Evolutionary conservation across 1,140 invertebrate genomes (phyloP).

Genomic region (Yoshiicerus persimilis): DNA sequence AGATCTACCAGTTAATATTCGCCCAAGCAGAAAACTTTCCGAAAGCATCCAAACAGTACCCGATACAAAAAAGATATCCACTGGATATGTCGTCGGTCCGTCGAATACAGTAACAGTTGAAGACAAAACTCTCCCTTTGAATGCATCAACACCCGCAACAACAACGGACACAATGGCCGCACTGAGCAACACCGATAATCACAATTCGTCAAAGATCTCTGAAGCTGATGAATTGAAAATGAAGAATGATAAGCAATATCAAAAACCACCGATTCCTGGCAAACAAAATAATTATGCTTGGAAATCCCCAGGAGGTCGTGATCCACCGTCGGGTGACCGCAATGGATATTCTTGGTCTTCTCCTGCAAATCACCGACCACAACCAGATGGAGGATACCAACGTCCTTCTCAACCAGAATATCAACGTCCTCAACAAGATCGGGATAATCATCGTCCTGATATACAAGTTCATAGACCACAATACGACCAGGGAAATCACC

Average conservation of each 20-base stretch:
- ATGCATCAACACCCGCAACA: background rate
- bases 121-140: background rate
- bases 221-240: background rate
- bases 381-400: background rate
- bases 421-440: background rate
- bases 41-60: background rate
- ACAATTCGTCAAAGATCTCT: background rate
- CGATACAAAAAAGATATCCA: background rate
- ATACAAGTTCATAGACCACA: background rate
- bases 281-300: background rate
- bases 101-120: background rate
- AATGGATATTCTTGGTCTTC: too few species aligned
- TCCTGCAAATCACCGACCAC: background rate
- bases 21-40: background rate
- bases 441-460: background rate
- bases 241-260: background rate
- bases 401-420: too few species aligned
- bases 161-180: too few species aligned
- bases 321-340: background rate
- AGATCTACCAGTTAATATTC: background rate
- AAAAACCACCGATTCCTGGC: background rate
- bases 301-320: background rate
- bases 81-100: background rate
- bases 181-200: too few species aligned
- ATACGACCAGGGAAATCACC: background rate